These are phyloP conservation scores for Cinclus cinclus DNA, from an alignment of 2,113 vertebrate species.

Conservation along the genomic window DNA sequence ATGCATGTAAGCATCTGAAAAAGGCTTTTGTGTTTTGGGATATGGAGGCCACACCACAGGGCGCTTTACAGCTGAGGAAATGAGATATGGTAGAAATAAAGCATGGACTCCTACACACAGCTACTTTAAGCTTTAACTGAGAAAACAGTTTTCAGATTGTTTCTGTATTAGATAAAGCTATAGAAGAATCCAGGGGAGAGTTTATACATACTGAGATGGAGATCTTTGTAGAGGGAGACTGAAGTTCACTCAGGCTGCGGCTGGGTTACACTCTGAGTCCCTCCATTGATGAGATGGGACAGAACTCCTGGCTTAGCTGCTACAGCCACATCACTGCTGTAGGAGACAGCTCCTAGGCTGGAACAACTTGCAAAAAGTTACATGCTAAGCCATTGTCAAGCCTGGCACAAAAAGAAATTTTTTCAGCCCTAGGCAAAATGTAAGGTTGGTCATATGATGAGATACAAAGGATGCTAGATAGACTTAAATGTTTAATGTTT, in stretches of 20 bases:
- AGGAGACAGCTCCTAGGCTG: background rate
- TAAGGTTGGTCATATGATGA: rapidly evolving
- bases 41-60: background rate
- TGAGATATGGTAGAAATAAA: background rate
- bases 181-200: background rate
- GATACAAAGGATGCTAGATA: background rate
- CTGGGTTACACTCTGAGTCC: background rate
- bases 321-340: background rate
- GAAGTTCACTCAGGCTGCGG: background rate
- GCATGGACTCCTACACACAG: background rate
- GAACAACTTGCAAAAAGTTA: background rate
- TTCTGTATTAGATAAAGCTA: background rate
- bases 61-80: background rate
- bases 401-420: background rate
- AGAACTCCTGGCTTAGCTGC: background rate
- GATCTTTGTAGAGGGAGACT: background rate
- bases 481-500: background rate
- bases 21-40: background rate
- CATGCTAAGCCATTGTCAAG: background rate
- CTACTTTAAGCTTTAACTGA: background rate
- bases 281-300: background rate
- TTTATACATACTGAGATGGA: background rate
- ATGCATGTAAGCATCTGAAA: background rate
- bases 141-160: background rate
- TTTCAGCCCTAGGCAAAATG: background rate